Percentiles rank a stretch among this genome's conserved stretches.
phyloP scores from a whole-genome alignment of 2,888 invertebrate species.

The Liopterus haemorrhoidalis region DNA sequence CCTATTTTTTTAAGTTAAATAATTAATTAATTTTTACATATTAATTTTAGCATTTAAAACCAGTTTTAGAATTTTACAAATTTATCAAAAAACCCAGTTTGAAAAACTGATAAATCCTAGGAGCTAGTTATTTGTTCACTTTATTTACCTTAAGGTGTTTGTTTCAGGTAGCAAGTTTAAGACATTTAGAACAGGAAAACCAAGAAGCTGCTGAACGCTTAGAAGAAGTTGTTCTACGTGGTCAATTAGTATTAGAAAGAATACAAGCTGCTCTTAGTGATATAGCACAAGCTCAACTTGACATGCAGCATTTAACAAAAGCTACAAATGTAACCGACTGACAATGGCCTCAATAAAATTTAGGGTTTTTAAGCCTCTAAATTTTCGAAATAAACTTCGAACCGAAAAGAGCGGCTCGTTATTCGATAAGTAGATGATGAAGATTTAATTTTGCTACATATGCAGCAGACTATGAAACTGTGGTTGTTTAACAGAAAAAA shows the following conservation, averaged over 20 bases:
- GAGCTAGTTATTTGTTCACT: background rate
- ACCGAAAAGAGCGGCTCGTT: too few relatives aligned
- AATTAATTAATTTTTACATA: too few relatives aligned
- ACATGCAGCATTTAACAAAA: slow-evolving; percentile 65
- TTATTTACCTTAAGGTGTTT: background rate
- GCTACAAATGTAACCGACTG: slow-evolving; percentile 23
- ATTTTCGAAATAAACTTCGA: too few relatives aligned
- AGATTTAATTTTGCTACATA: too few relatives aligned
- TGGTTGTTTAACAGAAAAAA: too few relatives aligned
- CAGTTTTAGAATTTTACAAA: too few relatives aligned
- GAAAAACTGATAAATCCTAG: background rate
- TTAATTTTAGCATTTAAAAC: too few relatives aligned
- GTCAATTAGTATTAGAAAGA: slow-evolving; percentile 78
- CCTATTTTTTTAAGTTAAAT: too few relatives aligned
- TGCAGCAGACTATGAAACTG: too few relatives aligned
- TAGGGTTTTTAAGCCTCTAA: too few relatives aligned
- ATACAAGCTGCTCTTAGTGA: slow-evolving; percentile 89
- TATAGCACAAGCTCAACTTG: slow-evolving; percentile 85
- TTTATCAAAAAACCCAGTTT: background rate
- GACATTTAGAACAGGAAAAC: slow-evolving; percentile 82
- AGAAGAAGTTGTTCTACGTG: slow-evolving; percentile 77
- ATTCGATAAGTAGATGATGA: too few relatives aligned
- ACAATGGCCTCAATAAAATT: too few relatives aligned
- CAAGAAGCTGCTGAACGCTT: slow-evolving; percentile 83
- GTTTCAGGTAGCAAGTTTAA: slow-evolving; percentile 60